Percentiles rank a stretch among this genome's conserved stretches.
Evolutionary conservation across 2,113 vertebrate genomes (phyloP).

Genomic region (Martes martes): DNA sequence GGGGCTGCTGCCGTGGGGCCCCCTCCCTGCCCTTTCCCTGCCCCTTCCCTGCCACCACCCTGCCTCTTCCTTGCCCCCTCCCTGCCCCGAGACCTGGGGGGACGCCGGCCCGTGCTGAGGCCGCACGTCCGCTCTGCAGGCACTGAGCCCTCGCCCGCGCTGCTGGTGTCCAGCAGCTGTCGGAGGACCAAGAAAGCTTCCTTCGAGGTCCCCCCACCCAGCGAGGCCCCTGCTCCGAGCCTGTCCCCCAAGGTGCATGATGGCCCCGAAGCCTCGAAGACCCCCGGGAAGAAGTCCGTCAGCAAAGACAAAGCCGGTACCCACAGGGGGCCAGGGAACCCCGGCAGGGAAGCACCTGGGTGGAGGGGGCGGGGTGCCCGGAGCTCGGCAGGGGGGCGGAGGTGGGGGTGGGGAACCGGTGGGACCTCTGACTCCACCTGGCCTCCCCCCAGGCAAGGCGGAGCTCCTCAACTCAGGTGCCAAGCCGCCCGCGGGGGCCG

Average conservation of each 20-base stretch:
- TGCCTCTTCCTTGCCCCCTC: background rate
- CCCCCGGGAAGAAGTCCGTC: conserved; percentile 80
- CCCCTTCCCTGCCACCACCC: too few species aligned
- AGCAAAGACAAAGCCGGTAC: conserved; percentile 88
- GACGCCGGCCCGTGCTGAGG: accelerated
- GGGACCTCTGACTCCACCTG: background rate
- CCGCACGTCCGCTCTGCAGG: conserved; percentile 73
- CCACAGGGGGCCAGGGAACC: accelerated
- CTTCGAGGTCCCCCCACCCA: conserved; percentile 79
- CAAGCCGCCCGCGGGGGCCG: conserved; percentile 79
- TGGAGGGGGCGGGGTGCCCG: too few species aligned
- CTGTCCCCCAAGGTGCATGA: conserved; percentile 81
- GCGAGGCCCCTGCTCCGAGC: conserved; percentile 76
- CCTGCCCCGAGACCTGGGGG: accelerated
- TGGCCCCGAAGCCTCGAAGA: conserved; percentile 79
- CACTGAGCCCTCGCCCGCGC: conserved; percentile 87
- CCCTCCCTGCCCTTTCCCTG: too few species aligned
- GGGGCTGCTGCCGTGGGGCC: too few species aligned
- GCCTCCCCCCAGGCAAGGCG: conserved; percentile 83
- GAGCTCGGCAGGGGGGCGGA: accelerated
- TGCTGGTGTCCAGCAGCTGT: conserved; percentile 84
- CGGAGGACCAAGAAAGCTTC: conserved; percentile 81
- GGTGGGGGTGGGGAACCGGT: background rate
- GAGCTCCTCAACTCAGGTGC: conserved; percentile 86
- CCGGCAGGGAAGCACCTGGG: accelerated